Base-by-base conservation (phyloP, 2,888 invertebrate genomes). In the Eupeodes luniger region DNA sequence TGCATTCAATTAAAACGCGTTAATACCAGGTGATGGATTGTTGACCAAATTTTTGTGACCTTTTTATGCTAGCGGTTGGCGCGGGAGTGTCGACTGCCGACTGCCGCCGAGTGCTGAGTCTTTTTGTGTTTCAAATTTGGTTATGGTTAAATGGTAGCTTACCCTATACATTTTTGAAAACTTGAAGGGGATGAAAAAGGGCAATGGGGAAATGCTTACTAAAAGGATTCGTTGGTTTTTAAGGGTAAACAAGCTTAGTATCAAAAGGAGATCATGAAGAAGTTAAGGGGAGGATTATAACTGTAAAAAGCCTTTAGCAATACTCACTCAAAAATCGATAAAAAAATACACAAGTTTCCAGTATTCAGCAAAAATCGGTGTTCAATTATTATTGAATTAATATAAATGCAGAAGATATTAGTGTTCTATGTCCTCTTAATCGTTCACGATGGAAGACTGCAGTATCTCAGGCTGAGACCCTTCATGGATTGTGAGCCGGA, bases 1-100 rank as follows among this genome's bases (percentile, higher is more conserved):
- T 66, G 61, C 40, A 62, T 66, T 76, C 51, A 67, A 80, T 77
- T 59, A 61, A 40, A 76, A 62, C 78, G 61, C 49, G 16, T 36
- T 61, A 74, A 61, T 74, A 47, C 70, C 70, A 70, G 70, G 70
- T 70, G 70, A 70, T 70, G 55, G 55, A 70, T 70, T 70, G 69
- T 69, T 40, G 53, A 40, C 4, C 19, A 6, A 12, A 55, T 55
- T 70, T 40, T 12, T 44, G 70, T 44, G 70, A 70, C 70, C 55
- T 66, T 53, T 55, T 70, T 14, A 70, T 70, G 19, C 36, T 51
- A 5, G 40, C 9, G 40, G n/a, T n/a, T n/a, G n/a, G 27, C 27
- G 27, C 27, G 27, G 34, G 40, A 64, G 53, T 40, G 19, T 14
- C 9, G 40, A 40, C 40, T 27, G 40, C 0, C 9, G 40, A 40